These are phyloP conservation scores for Hirtodrosophila duncani DNA, from an alignment of 2,888 invertebrate genomes.

Conservation along the genomic window DNA sequence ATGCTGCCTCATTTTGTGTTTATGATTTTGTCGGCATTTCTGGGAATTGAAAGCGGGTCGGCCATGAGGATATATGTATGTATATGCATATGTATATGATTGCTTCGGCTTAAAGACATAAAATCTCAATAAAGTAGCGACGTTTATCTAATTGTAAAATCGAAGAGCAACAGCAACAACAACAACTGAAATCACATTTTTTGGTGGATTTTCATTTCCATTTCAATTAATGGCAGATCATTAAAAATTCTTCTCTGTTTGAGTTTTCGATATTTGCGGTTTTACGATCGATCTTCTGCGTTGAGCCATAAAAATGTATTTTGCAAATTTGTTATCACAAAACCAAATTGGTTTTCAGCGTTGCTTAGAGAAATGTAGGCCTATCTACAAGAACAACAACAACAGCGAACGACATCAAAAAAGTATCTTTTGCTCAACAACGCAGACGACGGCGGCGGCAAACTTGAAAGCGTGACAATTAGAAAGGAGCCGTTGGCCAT, in stretches of 20 bases:
- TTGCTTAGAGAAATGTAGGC: constrained; percentile 49
- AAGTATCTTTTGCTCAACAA: constrained; percentile 1
- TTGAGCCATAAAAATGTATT: constrained; percentile 35
- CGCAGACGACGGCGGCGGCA: constrained; percentile 24
- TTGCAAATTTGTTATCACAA: constrained; percentile 39
- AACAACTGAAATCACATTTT: constrained; percentile 23
- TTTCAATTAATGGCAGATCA: constrained; percentile 76
- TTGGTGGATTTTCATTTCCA: constrained; percentile 53
- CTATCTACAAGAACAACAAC: constrained; percentile 23
- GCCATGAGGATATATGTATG: constrained; percentile 48
- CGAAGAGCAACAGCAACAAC: constrained; percentile 35
- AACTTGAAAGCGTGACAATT: constrained; percentile 64
- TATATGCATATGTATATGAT: constrained; percentile 15
- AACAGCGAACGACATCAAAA: constrained; percentile 3
- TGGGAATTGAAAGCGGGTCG: constrained; percentile 44
- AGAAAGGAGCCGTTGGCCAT: constrained; percentile 54
- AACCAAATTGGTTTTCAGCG: constrained; percentile 37
- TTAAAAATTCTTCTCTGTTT: constrained; percentile 71
- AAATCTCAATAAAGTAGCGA: constrained; percentile 72
- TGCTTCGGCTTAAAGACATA: constrained; percentile 64
- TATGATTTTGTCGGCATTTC: constrained; percentile 59
- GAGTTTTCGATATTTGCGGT: constrained; percentile 71
- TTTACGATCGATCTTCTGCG: constrained; percentile 44
- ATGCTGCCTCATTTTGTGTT: constrained; percentile 58
- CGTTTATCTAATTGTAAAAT: constrained; percentile 72